phyloP scores from a whole-genome alignment of 1,140 invertebrate species.

The Drosophila ironensis region DNA sequence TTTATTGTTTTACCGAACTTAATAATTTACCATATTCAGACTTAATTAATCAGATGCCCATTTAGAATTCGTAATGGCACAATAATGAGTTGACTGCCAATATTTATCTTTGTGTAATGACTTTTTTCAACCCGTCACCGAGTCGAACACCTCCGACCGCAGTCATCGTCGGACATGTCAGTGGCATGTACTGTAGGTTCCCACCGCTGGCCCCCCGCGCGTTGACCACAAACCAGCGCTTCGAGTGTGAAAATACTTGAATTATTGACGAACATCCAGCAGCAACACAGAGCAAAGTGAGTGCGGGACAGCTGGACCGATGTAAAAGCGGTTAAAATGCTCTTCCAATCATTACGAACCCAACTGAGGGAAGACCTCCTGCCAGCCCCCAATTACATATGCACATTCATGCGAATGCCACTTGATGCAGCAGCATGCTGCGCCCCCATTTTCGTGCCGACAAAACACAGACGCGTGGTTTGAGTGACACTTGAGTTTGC shows the following conservation, averaged over 20 bases:
- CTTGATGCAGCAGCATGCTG: constrained; percentile 45
- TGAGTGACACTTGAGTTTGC: constrained; percentile 71
- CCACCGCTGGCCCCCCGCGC: constrained; percentile 5
- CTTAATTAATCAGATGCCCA: constrained; percentile 21
- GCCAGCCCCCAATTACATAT: constrained; percentile 71
- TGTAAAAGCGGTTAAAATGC: not conserved
- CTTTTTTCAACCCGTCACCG: constrained; percentile 10
- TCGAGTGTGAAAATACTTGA: constrained; percentile 75
- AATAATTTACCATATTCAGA: no score
- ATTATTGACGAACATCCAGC: constrained; percentile 73
- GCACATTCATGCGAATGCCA: constrained; percentile 73
- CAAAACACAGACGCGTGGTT: constrained; percentile 28
- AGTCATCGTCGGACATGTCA: constrained; percentile 35
- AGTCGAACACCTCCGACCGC: constrained; percentile 28
- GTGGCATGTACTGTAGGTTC: constrained; percentile 2
- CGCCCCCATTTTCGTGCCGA: constrained; percentile 24
- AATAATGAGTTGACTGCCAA: constrained; percentile 19
- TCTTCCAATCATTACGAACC: not conserved
- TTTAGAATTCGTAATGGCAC: constrained; percentile 8
- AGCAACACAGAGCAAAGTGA: constrained; percentile 19
- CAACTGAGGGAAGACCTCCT: not conserved
- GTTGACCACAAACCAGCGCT: constrained; percentile 53
- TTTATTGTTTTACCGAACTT: not conserved
- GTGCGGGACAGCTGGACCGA: not conserved
- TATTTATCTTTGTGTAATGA: constrained; percentile 36